Evolutionary conservation across 2,888 invertebrate genomes (phyloP).

Genomic region (Nemotelus pantherinus): DNA sequence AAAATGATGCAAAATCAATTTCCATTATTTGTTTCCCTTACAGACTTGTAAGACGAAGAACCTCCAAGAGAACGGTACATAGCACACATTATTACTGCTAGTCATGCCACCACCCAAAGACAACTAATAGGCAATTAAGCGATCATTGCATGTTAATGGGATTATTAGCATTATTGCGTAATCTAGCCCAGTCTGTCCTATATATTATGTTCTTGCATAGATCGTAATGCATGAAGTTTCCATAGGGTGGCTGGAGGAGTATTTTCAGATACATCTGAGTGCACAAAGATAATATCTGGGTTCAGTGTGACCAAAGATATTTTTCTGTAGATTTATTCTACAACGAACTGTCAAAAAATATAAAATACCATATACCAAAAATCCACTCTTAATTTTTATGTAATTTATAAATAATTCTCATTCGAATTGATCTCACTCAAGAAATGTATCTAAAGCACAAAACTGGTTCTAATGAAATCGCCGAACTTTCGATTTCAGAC

Average conservation of each 20-base stretch:
- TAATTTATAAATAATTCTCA: too few relatives aligned
- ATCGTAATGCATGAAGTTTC: too few relatives aligned
- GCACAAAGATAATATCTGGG: too few relatives aligned
- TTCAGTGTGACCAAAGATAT: too few relatives aligned
- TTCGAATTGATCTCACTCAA: not conserved
- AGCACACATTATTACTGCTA: too few relatives aligned
- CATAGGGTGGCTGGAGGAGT: too few relatives aligned
- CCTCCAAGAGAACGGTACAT: slow-evolving; percentile 1
- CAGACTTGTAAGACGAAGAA: not conserved
- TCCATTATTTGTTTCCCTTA: not conserved
- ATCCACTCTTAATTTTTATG: too few relatives aligned
- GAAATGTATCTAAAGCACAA: not conserved
- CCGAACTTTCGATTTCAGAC: slow-evolving; percentile 36
- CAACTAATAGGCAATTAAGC: slow-evolving; percentile 10
- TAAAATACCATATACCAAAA: too few relatives aligned
- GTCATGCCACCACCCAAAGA: not conserved
- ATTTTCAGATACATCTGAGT: too few relatives aligned
- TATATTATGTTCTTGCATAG: too few relatives aligned
- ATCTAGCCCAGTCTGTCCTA: not conserved
- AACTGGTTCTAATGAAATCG: slow-evolving; percentile 32
- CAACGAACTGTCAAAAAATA: too few relatives aligned
- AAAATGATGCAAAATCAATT: slow-evolving; percentile 26
- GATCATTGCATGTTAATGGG: slow-evolving; percentile 37
- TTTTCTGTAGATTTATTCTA: too few relatives aligned
- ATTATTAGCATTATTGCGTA: slow-evolving; percentile 30